Percentiles rank a stretch among this genome's conserved stretches.
phyloP scores from a whole-genome alignment of 1,140 invertebrate species.

The Pararge aegeria region DNA sequence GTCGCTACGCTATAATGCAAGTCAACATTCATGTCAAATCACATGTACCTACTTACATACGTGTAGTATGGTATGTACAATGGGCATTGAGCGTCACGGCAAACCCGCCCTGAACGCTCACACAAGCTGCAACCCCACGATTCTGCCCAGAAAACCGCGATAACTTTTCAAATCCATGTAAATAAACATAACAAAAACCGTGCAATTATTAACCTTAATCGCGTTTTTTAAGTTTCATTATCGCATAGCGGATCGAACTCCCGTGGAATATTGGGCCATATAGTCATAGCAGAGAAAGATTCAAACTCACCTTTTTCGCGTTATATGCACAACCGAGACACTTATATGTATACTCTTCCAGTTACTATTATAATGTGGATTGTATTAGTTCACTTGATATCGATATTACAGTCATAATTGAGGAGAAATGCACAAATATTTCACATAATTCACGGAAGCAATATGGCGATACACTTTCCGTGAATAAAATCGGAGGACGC shows the following conservation, averaged over 20 bases:
- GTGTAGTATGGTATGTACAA: conserved; percentile 61
- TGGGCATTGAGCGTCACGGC: conserved; percentile 52
- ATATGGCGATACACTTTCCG: conserved; percentile 78
- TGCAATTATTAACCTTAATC: conserved; percentile 81
- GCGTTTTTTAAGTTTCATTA: conserved; percentile 81
- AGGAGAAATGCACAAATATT: conserved; percentile 74
- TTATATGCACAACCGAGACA: conserved; percentile 45
- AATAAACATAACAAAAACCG: conserved; percentile 80
- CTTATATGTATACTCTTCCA: conserved; percentile 51
- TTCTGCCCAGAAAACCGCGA: conserved; percentile 71
- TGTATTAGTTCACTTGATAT: conserved; percentile 70
- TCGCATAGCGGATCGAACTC: conserved; percentile 80
- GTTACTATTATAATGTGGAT: conserved; percentile 46
- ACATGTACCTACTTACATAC: conserved; percentile 76
- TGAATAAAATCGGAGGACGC: conserved; percentile 78
- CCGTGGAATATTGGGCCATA: conserved; percentile 81
- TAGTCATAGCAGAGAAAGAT: conserved; percentile 77
- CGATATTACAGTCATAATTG: conserved; percentile 74
- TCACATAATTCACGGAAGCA: conserved; percentile 78
- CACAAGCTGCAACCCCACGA: conserved; percentile 52
- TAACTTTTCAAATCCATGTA: conserved; percentile 79
- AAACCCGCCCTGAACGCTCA: conserved; percentile 59
- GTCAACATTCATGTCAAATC: conserved; percentile 71
- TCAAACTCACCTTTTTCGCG: conserved; percentile 77
- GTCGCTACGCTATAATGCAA: conserved; percentile 74